Evolutionary conservation across 2,797 vertebrate species (phyloP), one percentile per base, ranked within the genome.

Genomic region (Bradypodion ventrale): DNA sequence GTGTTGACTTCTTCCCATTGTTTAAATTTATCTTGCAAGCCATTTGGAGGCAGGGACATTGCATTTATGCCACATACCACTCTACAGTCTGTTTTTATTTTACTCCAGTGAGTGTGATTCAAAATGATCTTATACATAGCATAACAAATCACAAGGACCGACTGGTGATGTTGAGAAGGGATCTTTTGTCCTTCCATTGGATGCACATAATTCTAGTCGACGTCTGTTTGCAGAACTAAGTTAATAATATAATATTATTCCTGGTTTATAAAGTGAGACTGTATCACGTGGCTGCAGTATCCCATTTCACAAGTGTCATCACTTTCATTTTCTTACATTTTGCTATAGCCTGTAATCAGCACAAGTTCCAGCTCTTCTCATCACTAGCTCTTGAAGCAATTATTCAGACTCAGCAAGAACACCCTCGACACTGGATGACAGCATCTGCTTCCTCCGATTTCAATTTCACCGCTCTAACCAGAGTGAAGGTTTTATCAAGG

Each of bases 401-500:
- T 94, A 94, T 95, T 92, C 94, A 93, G 94, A 95, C 92, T 95
- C 95, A 95, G 95, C 94, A 93, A 95, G 94, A 95, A 93, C 90
- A 91, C 90, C 86, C 79, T 73, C 91, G 89, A 90, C 87, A 89
- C 91, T 93, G 89, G 90, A 89, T 92, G 89, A 93, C 92, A 90
- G 90, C 93, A 92, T 93, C 93, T 89, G 90, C 89, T 91, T 91
- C 93, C 92, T 89, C 93, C 89, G 66, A 86, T 91, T 91, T 89
- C 93, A 90, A 90, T 87, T 83, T 88, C 87, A 82, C 90, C 80
- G 42, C 87, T 37, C 87, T 78, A 93, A 86, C 93, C 80, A 72
- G 78, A 84, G 86, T 86, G 60, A 7, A 72, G 56, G 29, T 27
- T 69, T 4, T 32, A 44, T 29, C 7, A 78, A 27, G 76, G 76